Evolutionary conservation across 2,888 invertebrate species (phyloP).

Genomic region (Aporophyla nigra): DNA sequence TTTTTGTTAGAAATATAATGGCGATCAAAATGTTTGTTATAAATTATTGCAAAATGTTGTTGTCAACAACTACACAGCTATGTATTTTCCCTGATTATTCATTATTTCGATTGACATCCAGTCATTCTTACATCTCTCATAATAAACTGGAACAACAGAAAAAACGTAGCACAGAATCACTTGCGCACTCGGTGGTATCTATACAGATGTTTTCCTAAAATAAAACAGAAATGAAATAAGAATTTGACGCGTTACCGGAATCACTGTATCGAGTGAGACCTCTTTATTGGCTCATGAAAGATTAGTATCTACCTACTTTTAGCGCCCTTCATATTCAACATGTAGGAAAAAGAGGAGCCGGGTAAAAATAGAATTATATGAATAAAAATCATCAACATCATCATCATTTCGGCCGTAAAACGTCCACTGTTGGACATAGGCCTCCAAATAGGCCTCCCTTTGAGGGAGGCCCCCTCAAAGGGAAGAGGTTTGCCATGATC

Average conservation of each 20-base stretch:
- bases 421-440: too few species aligned
- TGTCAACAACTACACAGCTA: neutral
- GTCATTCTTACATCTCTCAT: too few species aligned
- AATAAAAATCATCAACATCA: too few species aligned
- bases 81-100: neutral
- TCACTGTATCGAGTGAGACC: conserved; percentile 37
- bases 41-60: neutral
- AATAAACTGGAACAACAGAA: neutral
- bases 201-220: conserved; percentile 26
- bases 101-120: too few species aligned
- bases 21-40: neutral
- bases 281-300: conserved; percentile 53
- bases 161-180: neutral
- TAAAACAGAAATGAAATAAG: conserved; percentile 55
- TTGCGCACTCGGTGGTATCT: neutral
- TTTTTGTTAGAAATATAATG: neutral
- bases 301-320: conserved; percentile 20
- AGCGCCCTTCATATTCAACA: conserved; percentile 21
- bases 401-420: too few species aligned
- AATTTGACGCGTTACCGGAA: conserved; percentile 38
- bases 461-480: too few species aligned
- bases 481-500: too few species aligned
- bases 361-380: neutral
- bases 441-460: too few species aligned
- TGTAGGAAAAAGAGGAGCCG: neutral